Base-by-base conservation (phyloP, 2,797 vertebrate species). In the Megaceryle alcyon region DNA sequence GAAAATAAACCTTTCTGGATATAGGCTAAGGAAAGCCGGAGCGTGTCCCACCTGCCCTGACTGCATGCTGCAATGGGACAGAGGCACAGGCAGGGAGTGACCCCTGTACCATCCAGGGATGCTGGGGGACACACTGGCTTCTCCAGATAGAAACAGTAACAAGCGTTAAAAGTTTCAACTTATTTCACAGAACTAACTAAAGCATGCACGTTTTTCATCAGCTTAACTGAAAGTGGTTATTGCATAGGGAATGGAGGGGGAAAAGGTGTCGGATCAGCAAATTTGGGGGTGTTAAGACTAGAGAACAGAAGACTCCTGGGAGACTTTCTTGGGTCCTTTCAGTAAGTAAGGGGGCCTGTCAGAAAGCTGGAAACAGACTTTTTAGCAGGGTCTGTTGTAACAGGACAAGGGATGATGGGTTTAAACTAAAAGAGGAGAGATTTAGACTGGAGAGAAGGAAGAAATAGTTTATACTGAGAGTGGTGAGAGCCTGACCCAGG, bases 1-100 rank as follows among this genome's bases (percentile, higher is more conserved):
- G 28, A 53, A 75, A 75, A 44, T 8, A 31, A 53, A 25, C 19
- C 41, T 41, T 68, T 26, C 61, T 46, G 22, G 37, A 29, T 28
- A 28, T 4, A 56, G 11, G 17, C 14, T 49, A 11, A 61, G 56
- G 43, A 56, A 57, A 82, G 46, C 35, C 61, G 53, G 31, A 73
- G 31, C 10, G 9, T 22, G 23, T 19, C 33, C 22, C 29, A 5
- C 25, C 37, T 16, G 9, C 20, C 31, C 57, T n/a, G 28, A 7
- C 57, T 14, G 41, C 18, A 15, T 1, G 23, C 37, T 35, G 53
- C 1, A 0, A n/a, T 7, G 16, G 60, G 19, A 54, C 1, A 3
- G 48, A 43, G 43, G 22, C 21, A 29, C 7, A 2, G 2, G 2
- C 2, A 2, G 70, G 43, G 31, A 57, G 35, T 56, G 80, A 14